Conservation (phyloP, 2,797 vertebrate genomes). For the Periophthalmus magnuspinnatus region DNA sequence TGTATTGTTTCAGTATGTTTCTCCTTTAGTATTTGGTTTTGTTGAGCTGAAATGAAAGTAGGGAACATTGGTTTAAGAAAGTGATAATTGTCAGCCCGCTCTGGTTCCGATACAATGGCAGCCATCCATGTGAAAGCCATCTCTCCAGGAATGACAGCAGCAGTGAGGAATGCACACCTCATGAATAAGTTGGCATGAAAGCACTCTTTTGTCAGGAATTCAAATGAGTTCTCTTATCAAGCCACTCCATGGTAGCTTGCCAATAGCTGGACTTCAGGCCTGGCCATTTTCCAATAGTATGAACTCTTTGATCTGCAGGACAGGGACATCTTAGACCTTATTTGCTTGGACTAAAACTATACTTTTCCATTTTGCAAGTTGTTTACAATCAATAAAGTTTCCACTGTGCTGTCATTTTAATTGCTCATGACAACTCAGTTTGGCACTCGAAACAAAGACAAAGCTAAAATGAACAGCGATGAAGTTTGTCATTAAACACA, state of each 20-base stretch:
- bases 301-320: conserved; percentile 59
- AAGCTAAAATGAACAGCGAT: conserved; percentile 36
- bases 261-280: conserved; percentile 49
- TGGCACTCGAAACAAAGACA: conserved; percentile 49
- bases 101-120: conserved; percentile 62
- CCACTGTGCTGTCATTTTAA: conserved; percentile 48
- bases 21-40: conserved; percentile 21
- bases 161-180: conserved; percentile 57
- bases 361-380: conserved; percentile 60
- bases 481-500: background rate
- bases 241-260: conserved; percentile 47
- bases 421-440: conserved; percentile 51
- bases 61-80: conserved; percentile 26
- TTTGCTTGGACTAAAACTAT: conserved; percentile 30
- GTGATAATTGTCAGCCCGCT: conserved; percentile 56
- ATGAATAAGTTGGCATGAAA: conserved; percentile 50
- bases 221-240: conserved; percentile 61
- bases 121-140: conserved; percentile 45
- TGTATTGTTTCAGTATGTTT: conserved; percentile 16
- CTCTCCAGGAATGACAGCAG: conserved; percentile 58
- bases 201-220: conserved; percentile 50
- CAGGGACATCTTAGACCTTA: conserved; percentile 25
- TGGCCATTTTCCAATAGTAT: conserved; percentile 48
- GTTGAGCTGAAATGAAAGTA: conserved; percentile 30
- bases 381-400: conserved; percentile 62